phyloP scores from a whole-genome alignment of 2,888 invertebrate genomes.

The Mythimna impura region DNA sequence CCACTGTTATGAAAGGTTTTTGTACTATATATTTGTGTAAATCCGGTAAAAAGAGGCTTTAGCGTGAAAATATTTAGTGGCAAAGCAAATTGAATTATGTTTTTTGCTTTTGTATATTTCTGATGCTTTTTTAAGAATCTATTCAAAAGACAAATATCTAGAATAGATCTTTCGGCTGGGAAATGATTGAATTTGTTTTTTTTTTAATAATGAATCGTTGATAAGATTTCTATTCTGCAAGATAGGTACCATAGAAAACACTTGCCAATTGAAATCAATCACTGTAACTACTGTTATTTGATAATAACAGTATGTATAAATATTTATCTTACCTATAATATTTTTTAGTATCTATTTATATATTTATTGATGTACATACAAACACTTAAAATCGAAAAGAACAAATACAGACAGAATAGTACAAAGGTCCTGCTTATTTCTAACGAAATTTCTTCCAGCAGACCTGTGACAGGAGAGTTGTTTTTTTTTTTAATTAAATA shows the following conservation, averaged over 20 bases:
- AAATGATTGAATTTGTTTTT: neutral
- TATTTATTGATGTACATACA: no score
- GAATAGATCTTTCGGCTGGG: neutral
- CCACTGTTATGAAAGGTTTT: slow-evolving; percentile 54
- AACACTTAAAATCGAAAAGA: no score
- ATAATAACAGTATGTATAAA: neutral
- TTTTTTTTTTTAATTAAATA: no score
- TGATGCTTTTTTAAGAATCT: neutral
- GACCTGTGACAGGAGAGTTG: no score
- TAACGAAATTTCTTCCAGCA: no score
- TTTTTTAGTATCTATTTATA: no score
- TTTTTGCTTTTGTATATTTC: slow-evolving; percentile 19
- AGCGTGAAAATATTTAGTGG: slow-evolving; percentile 33
- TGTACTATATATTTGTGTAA: slow-evolving; percentile 35
- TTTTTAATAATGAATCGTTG: neutral
- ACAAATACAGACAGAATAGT: no score
- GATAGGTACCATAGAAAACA: neutral
- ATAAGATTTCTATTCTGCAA: neutral
- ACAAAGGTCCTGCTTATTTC: no score
- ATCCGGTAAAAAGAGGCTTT: slow-evolving; percentile 31
- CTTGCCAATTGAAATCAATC: neutral
- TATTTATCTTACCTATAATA: no score
- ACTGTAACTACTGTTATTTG: neutral
- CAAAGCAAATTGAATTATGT: slow-evolving; percentile 23
- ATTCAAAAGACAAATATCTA: neutral